Conservation (phyloP, 2,113 vertebrate genomes). For the Notechis scutatus region DNA sequence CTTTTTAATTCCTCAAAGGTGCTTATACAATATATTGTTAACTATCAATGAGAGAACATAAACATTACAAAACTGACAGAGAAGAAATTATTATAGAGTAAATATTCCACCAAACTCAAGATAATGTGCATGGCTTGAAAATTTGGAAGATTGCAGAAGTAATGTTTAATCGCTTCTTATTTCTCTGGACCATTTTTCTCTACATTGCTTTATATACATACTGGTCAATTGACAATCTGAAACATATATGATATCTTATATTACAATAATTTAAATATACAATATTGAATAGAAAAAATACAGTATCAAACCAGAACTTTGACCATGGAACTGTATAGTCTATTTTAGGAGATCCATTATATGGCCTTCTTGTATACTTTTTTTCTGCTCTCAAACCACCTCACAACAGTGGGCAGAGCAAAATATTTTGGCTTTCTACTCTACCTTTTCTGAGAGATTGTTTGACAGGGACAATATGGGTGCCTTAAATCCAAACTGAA, state of each 20-base stretch:
- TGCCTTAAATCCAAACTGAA: not conserved
- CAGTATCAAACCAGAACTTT: not conserved
- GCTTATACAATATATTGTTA: conserved; percentile 23
- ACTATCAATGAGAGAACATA: conserved; percentile 47
- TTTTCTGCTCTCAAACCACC: not conserved
- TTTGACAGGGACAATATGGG: not conserved
- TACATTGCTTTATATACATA: not conserved
- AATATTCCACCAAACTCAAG: not conserved
- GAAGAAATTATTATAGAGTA: conserved; percentile 43
- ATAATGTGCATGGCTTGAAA: not conserved
- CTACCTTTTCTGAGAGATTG: not conserved
- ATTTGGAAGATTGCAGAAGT: not conserved
- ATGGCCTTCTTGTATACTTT: not conserved
- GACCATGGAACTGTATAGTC: not conserved
- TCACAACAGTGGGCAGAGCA: not conserved
- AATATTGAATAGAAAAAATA: not conserved
- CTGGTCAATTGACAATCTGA: not conserved
- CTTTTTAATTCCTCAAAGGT: conserved; percentile 45
- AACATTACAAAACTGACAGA: conserved; percentile 44
- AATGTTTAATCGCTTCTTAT: not conserved
- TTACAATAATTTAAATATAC: not conserved
- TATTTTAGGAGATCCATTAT: not conserved
- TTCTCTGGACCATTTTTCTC: not conserved
- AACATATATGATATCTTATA: not conserved
- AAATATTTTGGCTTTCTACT: not conserved